Base-by-base conservation (phyloP, 2,888 invertebrate species). In the Drosophila merina region DNA sequence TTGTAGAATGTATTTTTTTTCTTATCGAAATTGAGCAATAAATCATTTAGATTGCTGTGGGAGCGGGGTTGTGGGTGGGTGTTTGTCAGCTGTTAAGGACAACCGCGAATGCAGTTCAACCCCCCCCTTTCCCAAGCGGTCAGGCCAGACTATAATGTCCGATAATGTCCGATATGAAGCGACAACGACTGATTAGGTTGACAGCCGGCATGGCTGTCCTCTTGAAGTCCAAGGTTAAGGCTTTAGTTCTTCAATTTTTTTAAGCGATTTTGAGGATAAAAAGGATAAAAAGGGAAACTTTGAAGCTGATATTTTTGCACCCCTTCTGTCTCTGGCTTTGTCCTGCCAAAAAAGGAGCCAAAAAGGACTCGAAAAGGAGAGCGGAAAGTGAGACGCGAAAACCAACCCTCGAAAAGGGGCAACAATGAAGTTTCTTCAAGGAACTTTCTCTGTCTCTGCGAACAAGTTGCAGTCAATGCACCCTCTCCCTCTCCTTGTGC, bases 401-500 rank as follows among this genome's bases (percentile, higher is more conserved):
- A 68, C 77, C 77, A 77, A 76, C 66, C 50, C 58, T 60, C 54
- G 30, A 69, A 51, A 64, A 66, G 55, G 70, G 70, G 54, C 74
- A 71, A 71, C 74, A 71, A 71, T 74, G 74, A 67, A 83, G 80
- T 83, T 76, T 68, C 77, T 70, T 66, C 58, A 67, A 57, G 69
- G 31, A 75, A 75, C 75, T 72, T 72, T 71, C 72, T 75, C 75
- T 48, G 50, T 71, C 72, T 75, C 75, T 48, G 50, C 36, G 57
- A 48, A 67, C 66, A 64, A 67, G 66, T 83, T 79, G 84, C 85
- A 86, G 86, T 87, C 87, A 87, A 79, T 87, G 87, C 88, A 87
- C 88, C 89, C 87, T 87, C 73, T 50, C 50, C 38, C 10, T 47
- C 62, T 47, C 36, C 26, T 28, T 4, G 12, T 20, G 1, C 55